These are phyloP conservation scores for Neosilurus mollespiculum DNA, from an alignment of 2,797 vertebrate genomes.

Conservation along the genomic window DNA sequence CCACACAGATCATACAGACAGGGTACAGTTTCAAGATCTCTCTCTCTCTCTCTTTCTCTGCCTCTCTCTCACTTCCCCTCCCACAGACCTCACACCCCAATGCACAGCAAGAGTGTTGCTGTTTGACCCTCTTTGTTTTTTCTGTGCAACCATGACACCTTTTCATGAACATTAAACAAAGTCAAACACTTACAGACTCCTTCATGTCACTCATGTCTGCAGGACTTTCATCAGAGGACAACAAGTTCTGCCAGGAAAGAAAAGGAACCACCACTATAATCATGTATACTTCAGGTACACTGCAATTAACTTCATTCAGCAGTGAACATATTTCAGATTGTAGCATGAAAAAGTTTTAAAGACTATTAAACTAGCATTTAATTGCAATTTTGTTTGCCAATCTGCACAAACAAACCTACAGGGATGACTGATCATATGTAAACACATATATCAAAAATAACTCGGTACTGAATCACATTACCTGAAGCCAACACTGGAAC, in stretches of 20 bases:
- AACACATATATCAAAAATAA: background rate
- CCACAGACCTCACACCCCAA: background rate
- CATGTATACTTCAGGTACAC: background rate
- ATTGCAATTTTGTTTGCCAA: background rate
- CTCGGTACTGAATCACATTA: background rate
- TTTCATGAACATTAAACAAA: background rate
- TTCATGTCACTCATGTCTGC: background rate
- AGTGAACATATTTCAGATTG: background rate
- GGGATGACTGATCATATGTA: too few relatives aligned
- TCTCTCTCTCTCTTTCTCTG: conserved; percentile 2
- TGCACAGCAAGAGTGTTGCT: background rate
- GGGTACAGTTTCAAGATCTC: conserved; percentile 28
- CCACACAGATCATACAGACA: conserved; percentile 34
- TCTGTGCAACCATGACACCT: conserved; percentile 6
- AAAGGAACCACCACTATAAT: background rate
- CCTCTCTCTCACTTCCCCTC: conserved; percentile 31
- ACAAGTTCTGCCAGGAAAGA: conserved; percentile 13
- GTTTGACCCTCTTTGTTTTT: background rate
- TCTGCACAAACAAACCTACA: background rate
- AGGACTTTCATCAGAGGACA: background rate
- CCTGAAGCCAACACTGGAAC: conserved; percentile 47
- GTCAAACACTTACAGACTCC: conserved; percentile 14
- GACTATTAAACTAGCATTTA: background rate
- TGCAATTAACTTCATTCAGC: background rate
- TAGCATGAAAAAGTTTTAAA: background rate